Evolutionary conservation across 2,888 invertebrate genomes (phyloP).

Genomic region (Oscheius sp.): DNA sequence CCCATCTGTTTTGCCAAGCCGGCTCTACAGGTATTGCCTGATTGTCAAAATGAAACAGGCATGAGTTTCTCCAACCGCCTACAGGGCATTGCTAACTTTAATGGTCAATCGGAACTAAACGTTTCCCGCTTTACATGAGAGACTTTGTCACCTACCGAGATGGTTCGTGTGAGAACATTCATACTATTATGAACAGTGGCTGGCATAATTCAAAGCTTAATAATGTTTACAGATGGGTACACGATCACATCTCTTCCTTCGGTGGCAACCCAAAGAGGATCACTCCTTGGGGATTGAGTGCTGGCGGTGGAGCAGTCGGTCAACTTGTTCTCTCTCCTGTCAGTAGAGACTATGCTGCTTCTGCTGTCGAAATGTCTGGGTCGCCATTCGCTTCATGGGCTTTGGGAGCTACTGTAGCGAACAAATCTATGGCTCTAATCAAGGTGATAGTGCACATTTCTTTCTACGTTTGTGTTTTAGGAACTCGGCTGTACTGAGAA

Average conservation of each 20-base stretch:
- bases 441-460: background rate
- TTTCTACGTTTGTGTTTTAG: background rate
- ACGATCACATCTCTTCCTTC: slow-evolving; percentile 43
- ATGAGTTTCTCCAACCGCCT: too few relatives aligned
- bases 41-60: too few relatives aligned
- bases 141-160: too few relatives aligned
- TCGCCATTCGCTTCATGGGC: slow-evolving; percentile 50
- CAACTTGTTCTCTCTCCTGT: slow-evolving; percentile 44
- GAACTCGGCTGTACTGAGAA: slow-evolving; percentile 33
- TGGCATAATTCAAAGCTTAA: background rate
- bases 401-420: slow-evolving; percentile 25
- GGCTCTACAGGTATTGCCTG: too few relatives aligned
- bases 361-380: slow-evolving; percentile 53
- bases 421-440: slow-evolving; percentile 25
- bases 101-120: too few relatives aligned
- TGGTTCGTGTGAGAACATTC: background rate
- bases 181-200: background rate
- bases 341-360: slow-evolving; percentile 31
- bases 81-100: too few relatives aligned
- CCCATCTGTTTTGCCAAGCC: too few relatives aligned
- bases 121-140: too few relatives aligned
- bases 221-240: slow-evolving; percentile 42
- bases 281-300: slow-evolving; percentile 53
- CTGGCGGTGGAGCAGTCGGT: slow-evolving; percentile 47
- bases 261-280: slow-evolving; percentile 51